Conservation (phyloP, 23 tunicate genomes). For the Halocynthia aurantium region DNA sequence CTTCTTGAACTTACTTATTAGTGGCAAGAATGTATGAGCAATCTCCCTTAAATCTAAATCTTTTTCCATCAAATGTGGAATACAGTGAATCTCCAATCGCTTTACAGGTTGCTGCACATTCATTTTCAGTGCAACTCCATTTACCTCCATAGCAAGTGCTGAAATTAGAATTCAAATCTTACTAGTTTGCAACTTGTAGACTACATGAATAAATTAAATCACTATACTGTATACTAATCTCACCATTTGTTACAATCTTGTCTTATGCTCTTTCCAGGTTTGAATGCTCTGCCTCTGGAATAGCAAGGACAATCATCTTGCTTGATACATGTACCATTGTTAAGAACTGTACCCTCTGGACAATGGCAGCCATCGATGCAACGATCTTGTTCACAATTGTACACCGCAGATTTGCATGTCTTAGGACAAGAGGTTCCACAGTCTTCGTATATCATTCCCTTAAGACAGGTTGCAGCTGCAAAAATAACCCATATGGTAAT, state of each 20-base stretch:
- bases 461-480: slow-evolving; percentile 14
- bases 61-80: slow-evolving; percentile 24
- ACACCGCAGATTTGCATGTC: slow-evolving; percentile 14
- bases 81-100: slow-evolving; percentile 21
- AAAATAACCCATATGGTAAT: background rate
- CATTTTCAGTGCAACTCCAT: slow-evolving; percentile 26
- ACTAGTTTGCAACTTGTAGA: too few relatives aligned
- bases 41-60: slow-evolving; percentile 19
- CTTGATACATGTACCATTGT: slow-evolving; percentile 3
- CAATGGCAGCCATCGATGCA: slow-evolving; percentile 33
- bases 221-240: background rate
- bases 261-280: slow-evolving; percentile 3
- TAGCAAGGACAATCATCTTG: slow-evolving; percentile 17
- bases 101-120: slow-evolving; percentile 18
- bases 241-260: slow-evolving; percentile 20
- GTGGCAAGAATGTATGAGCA: slow-evolving; percentile 29
- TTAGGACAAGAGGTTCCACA: slow-evolving; percentile 27
- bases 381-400: slow-evolving; percentile 13
- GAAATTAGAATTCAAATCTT: background rate
- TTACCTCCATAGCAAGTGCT: slow-evolving; percentile 20
- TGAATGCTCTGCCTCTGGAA: slow-evolving; percentile 1
- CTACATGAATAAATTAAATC: too few relatives aligned
- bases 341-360: slow-evolving; percentile 14
- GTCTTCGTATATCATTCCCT: slow-evolving; percentile 20
- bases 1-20: background rate